Percentiles rank a stretch among this genome's conserved stretches.
Conservation (phyloP, 2,113 vertebrate genomes). For the Copsychus sechellarum region DNA sequence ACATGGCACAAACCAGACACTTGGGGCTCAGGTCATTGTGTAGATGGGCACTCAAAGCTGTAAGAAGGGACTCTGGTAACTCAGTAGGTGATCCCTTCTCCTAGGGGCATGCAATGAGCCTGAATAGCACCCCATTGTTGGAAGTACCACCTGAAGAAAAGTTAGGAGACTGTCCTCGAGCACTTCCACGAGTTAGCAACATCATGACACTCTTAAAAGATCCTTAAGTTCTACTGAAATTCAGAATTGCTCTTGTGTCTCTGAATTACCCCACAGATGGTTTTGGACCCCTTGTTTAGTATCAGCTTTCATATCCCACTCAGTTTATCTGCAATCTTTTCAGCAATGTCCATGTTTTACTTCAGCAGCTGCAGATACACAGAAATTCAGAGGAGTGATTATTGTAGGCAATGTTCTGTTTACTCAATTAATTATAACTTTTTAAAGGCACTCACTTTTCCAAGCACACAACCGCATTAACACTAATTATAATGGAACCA, state of each 20-base stretch:
- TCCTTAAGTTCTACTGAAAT: not conserved
- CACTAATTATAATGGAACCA: not conserved
- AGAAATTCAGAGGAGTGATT: not conserved
- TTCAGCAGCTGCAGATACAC: not conserved
- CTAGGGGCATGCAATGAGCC: not conserved
- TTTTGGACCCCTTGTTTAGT: not conserved
- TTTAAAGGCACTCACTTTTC: not conserved
- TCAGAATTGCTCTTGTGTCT: not conserved
- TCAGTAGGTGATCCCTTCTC: not conserved
- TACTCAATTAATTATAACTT: not conserved
- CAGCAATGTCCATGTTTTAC: not conserved
- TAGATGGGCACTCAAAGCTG: not conserved
- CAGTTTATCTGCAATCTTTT: not conserved
- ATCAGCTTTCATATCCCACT: not conserved
- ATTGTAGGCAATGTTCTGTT: not conserved
- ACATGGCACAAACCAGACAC: not conserved
- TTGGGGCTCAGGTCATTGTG: not conserved
- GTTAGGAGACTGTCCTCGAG: not conserved
- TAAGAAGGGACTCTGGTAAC: not conserved
- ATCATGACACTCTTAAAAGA: not conserved
- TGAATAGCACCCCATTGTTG: fast-evolving
- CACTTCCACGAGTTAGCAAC: not conserved
- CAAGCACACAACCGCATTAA: not conserved
- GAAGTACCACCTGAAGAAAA: not conserved
- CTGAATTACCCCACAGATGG: not conserved